Evolutionary conservation across 1,140 invertebrate genomes (phyloP), one percentile per base, ranked within the genome.

Genomic region (Samia ricini): DNA sequence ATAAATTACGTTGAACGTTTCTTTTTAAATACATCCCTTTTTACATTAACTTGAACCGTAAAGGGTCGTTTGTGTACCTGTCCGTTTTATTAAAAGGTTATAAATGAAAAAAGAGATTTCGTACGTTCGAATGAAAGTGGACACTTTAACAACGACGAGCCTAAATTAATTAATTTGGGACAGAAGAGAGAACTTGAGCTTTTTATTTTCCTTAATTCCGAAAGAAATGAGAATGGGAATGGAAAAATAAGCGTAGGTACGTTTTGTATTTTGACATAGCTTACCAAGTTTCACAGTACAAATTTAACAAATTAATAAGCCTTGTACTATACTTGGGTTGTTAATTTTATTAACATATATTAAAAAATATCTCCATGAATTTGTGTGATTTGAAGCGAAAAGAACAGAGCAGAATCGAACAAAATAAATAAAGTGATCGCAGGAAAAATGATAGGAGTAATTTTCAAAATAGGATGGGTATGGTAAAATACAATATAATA

Each of bases 1-100:
- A 74, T 74, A 74, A 71, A 71, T 72, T 74, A 69, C 64, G n/a
- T 42, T 42, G 48, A 60, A 65, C 24, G 50, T 60, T 60, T 58
- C 58, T 56, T 70, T 73, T 70, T 63, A 69, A 73, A 65, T 70
- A 57, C 59, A 62, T 65, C 70, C 68, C 68, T 64, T 73, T n/a
- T 42, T 42, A 67, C 69, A 66, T 72, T 66, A 63, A 69, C 56
- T 69, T 69, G 54, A 56, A 60, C 64, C 24, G 59, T 64, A 63
- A 69, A 68, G 61, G 33, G 24, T 42, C 58, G 62, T n/a, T n/a
- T n/a, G n/a, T 52, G 60, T 71, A 63, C 65, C 64, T 42, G 33
- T 42, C 33, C 33, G 33, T 42, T 42, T 42, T 42, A 42, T 42
- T 42, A 42, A 42, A 42, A 66, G 55, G 64, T 56, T 66, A 58